Conservation (phyloP, 2,888 invertebrate species). For the Suillia variegata region DNA sequence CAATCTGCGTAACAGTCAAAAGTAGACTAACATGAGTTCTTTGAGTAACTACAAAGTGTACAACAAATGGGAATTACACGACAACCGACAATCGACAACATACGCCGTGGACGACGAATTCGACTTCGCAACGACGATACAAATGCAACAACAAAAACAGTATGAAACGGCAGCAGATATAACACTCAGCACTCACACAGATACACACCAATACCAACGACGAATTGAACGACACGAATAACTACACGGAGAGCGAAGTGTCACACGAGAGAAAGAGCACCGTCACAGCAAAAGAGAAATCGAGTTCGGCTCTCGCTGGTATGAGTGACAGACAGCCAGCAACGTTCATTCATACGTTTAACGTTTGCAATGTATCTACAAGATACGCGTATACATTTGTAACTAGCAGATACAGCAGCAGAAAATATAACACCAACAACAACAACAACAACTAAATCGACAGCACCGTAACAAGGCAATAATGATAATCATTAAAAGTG, state of each 20-base stretch:
- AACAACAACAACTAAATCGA: conserved; percentile 32
- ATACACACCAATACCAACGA: conserved; percentile 24
- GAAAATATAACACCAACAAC: conserved; percentile 28
- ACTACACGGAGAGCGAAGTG: conserved; percentile 14
- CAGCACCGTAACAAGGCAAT: conserved; percentile 49
- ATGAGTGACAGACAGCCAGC: conserved; percentile 19
- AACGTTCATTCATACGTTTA: conserved; percentile 6
- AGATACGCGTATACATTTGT: conserved; percentile 15
- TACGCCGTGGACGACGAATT: conserved; percentile 6
- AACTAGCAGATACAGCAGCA: conserved; percentile 30
- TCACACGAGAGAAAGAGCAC: conserved; percentile 27
- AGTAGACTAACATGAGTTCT: conserved; percentile 62
- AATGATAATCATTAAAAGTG: conserved; percentile 57
- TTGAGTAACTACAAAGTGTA: conserved; percentile 60
- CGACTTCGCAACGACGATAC: conserved; percentile 32
- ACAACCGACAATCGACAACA: conserved; percentile 57
- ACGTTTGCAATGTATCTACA: not conserved
- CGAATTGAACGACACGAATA: conserved; percentile 25
- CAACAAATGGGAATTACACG: conserved; percentile 60
- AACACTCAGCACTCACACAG: conserved; percentile 9
- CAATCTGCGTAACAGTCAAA: conserved; percentile 62
- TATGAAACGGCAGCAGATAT: conserved; percentile 27
- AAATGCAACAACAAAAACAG: conserved; percentile 31
- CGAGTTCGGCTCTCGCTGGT: conserved; percentile 22
- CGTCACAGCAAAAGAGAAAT: conserved; percentile 5